Conservation (phyloP, 23 tunicate genomes). For the Oikopleura albicans region DNA sequence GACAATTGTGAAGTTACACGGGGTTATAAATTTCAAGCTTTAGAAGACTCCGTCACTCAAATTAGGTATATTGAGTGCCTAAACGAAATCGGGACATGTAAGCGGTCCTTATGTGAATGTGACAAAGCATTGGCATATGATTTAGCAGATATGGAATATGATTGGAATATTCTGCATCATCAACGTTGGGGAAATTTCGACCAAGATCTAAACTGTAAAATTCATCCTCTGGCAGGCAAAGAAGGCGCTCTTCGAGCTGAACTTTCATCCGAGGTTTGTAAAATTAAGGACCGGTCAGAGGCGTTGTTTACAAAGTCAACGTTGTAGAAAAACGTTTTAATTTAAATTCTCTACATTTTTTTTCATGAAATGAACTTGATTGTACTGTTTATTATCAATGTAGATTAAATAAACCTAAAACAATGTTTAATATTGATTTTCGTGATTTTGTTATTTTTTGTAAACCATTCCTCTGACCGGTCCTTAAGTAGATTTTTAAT, state of each 20-base stretch:
- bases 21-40: background rate
- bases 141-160: background rate
- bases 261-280: background rate
- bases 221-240: background rate
- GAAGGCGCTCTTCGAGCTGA: background rate
- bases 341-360: too few species aligned
- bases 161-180: background rate
- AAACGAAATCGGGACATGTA: background rate
- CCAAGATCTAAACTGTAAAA: background rate
- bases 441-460: too few species aligned
- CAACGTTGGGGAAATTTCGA: background rate
- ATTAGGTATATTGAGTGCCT: background rate
- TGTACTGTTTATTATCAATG: too few species aligned
- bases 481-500: too few species aligned
- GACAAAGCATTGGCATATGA: background rate
- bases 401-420: too few species aligned
- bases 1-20: background rate
- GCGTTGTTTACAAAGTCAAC: too few species aligned
- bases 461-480: too few species aligned
- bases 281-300: too few species aligned
- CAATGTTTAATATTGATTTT: too few species aligned
- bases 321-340: too few species aligned
- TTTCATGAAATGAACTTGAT: too few species aligned
- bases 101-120: background rate
- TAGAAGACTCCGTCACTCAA: background rate